phyloP scores from a whole-genome alignment of 2,113 vertebrate genomes.

The human (Homo sapiens) region GRCh38 chr16:55211001-55211500 shows the following conservation, averaged over 20 bases:
- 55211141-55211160: background rate
- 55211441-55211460: background rate
- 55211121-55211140: background rate
- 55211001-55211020: background rate
- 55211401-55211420: background rate
- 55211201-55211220: background rate
- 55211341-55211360: no score
- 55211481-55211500: background rate
- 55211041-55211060: background rate
- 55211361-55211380: background rate
- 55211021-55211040: background rate
- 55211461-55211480: background rate
- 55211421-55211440: background rate
- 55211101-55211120: background rate
- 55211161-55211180: background rate
- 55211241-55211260: background rate
- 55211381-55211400: background rate
- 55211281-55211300: background rate
- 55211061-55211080: background rate
- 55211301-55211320: background rate
- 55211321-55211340: background rate
- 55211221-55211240: background rate
- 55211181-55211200: background rate
- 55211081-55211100: background rate
- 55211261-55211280: background rate